Base-by-base conservation (phyloP, 2,113 vertebrate species). In the Thryonomys swinderianus region DNA sequence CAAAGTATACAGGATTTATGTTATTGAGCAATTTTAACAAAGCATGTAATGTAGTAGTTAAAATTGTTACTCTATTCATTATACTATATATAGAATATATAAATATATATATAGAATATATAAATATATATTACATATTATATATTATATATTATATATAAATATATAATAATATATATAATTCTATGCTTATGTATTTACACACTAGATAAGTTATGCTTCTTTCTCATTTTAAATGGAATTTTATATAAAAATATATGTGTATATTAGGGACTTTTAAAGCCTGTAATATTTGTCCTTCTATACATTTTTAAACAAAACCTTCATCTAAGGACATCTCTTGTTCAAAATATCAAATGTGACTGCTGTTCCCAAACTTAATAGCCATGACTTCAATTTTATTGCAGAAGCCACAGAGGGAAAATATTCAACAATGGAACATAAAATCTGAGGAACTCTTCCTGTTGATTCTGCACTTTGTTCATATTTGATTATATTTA, bases 401-500 rank as follows among this genome's bases (percentile, higher is more conserved):
- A 48, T 85, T 48, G 48, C 0, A n/a, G 11, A 8, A 14, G 53
- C 20, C 64, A 42, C 14, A 42, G 8, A 27, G 6, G 51, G 14
- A 62, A 88, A 62, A 48, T 21, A 48, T 17, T 55, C 23, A n/a
- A 4, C 78, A 66, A 23, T 12, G 4, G 32, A 84, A 67, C 1
- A 16, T 71, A 76, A 53, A 88, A 86, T 23, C 80, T 0, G 4
- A 79, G 84, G 14, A 71, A 34, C 0, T 86, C 13, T 30, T 57
- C 16, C 73, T 83, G 27, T 20, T 67, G 37, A 48, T n/a, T 91
- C 27, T 85, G 12, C 11, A 78, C 10, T 95, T 61, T 62, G 7
- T 59, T 95, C 48, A 25, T 53, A 90, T 42, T 34, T 85, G 10
- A 40, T 61, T 89, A 88, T 76, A 90, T 93, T 85, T 61, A 48